A percentile compares a stretch with the other conserved stretches of the same genome.
phyloP scores from a whole-genome alignment of 1,140 invertebrate genomes.

The Potamilus streckersoni region DNA sequence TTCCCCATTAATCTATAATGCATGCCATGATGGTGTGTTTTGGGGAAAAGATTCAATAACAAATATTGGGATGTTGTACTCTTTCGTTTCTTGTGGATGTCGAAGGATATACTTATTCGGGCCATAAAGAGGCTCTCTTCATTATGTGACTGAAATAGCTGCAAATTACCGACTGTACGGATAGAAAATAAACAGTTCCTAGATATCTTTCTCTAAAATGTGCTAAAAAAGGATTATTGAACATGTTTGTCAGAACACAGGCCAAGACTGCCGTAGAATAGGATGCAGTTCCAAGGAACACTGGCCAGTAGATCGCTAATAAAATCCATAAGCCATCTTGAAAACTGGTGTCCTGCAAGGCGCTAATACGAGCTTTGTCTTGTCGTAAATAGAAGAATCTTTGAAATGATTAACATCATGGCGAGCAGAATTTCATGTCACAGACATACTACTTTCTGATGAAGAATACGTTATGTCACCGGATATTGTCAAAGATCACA shows the following conservation, averaged over 20 bases:
- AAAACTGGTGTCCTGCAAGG: constrained; percentile 3
- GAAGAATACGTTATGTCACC: constrained; percentile 24
- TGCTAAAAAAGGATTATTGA: constrained; percentile 7
- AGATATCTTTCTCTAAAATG: constrained; percentile 21
- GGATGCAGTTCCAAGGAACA: background rate
- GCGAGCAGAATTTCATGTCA: constrained; percentile 14
- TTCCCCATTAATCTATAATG: constrained; percentile 25
- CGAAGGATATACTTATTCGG: constrained; percentile 10
- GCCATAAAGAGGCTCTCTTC: constrained; percentile 23
- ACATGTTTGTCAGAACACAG: constrained; percentile 3
- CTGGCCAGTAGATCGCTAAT: constrained; percentile 23
- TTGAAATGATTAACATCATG: constrained; percentile 19
- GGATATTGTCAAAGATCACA: constrained; percentile 18
- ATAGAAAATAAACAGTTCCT: constrained; percentile 19
- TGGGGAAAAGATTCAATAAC: constrained; percentile 20
- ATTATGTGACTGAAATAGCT: constrained; percentile 29
- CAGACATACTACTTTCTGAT: constrained; percentile 17
- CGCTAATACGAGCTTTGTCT: constrained; percentile 11
- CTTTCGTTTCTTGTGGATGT: constrained; percentile 24
- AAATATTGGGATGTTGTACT: constrained; percentile 26
- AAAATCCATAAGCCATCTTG: constrained; percentile 13
- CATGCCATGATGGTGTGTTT: constrained; percentile 28
- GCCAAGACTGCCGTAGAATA: constrained; percentile 4
- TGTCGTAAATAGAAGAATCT: constrained; percentile 23
- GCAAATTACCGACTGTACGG: constrained; percentile 13